phyloP scores from a whole-genome alignment of 2,888 invertebrate genomes.

The Conchocele bisecta region DNA sequence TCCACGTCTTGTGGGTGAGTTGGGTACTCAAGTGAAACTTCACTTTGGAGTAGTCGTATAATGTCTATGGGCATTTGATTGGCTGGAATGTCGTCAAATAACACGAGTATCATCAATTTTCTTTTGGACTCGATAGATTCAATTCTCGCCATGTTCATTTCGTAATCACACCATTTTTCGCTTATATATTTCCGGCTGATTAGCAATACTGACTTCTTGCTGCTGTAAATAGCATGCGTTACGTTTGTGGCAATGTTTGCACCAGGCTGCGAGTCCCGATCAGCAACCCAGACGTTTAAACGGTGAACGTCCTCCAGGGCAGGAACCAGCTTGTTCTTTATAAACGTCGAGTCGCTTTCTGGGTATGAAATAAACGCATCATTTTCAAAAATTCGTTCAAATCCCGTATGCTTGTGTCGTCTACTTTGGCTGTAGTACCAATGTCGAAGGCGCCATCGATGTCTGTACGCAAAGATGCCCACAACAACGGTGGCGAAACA shows the following conservation, averaged over 20 bases:
- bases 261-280: constrained; percentile 48
- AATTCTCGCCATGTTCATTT: constrained; percentile 52
- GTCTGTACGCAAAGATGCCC: constrained; percentile 19
- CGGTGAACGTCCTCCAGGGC: constrained; percentile 31
- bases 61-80: constrained; percentile 29
- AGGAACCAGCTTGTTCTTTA: constrained; percentile 44
- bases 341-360: constrained; percentile 23
- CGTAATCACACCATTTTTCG: constrained; percentile 54
- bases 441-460: constrained; percentile 53
- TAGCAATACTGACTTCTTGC: constrained; percentile 48
- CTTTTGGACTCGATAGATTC: constrained; percentile 42
- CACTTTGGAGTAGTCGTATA: constrained; percentile 24
- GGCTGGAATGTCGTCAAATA: constrained; percentile 25
- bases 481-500: constrained; percentile 5
- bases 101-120: constrained; percentile 40
- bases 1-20: constrained; percentile 18
- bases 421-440: constrained; percentile 39
- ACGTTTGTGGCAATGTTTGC: constrained; percentile 48
- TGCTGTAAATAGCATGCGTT: constrained; percentile 47
- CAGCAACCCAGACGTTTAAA: constrained; percentile 41
- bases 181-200: constrained; percentile 36
- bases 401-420: constrained; percentile 31
- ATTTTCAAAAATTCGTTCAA: constrained; percentile 42
- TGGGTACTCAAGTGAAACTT: constrained; percentile 33
- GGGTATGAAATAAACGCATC: constrained; percentile 55